Conservation (phyloP, 2,888 invertebrate genomes). For the Drosophila niveifrons region DNA sequence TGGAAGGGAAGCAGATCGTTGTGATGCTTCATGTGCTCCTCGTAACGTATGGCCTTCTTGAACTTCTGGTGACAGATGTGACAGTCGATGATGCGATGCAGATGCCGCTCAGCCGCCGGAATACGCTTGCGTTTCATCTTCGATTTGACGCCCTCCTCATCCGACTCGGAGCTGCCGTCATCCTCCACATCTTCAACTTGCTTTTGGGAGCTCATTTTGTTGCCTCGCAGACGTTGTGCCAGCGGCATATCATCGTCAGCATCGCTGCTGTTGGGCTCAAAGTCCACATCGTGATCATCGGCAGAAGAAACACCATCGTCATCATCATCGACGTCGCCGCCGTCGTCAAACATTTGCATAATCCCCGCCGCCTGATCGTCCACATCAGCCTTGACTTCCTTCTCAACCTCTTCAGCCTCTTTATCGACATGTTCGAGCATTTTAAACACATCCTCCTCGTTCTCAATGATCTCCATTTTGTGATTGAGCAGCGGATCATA, state of each 20-base stretch:
- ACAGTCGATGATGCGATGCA: constrained; percentile 80
- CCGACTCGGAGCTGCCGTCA: constrained; percentile 50
- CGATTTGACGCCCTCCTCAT: constrained; percentile 46
- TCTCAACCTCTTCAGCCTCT: constrained; percentile 69
- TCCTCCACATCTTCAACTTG: constrained; percentile 41
- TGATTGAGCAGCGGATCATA: constrained; percentile 81
- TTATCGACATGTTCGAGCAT: constrained; percentile 83
- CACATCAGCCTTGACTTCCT: constrained; percentile 57
- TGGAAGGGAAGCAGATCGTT: constrained; percentile 83
- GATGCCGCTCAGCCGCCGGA: constrained; percentile 70
- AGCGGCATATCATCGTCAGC: constrained; percentile 80
- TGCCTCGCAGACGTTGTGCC: constrained; percentile 66
- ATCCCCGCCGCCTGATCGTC: constrained; percentile 28
- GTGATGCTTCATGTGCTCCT: constrained; percentile 83
- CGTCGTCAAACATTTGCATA: constrained; percentile 47
- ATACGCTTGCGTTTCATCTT: constrained; percentile 66
- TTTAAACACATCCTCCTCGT: constrained; percentile 83
- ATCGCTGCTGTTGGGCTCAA: constrained; percentile 67
- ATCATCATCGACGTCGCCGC: constrained; percentile 58
- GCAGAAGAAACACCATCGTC: constrained; percentile 54
- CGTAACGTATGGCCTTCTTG: constrained; percentile 80
- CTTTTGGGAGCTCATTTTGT: not conserved
- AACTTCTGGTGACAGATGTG: constrained; percentile 83
- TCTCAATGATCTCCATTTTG: constrained; percentile 82
- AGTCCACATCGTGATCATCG: constrained; percentile 68